These are phyloP conservation scores for Polypterus bichir DNA, from an alignment of 2,113 vertebrate genomes.

Conservation along the genomic window DNA sequence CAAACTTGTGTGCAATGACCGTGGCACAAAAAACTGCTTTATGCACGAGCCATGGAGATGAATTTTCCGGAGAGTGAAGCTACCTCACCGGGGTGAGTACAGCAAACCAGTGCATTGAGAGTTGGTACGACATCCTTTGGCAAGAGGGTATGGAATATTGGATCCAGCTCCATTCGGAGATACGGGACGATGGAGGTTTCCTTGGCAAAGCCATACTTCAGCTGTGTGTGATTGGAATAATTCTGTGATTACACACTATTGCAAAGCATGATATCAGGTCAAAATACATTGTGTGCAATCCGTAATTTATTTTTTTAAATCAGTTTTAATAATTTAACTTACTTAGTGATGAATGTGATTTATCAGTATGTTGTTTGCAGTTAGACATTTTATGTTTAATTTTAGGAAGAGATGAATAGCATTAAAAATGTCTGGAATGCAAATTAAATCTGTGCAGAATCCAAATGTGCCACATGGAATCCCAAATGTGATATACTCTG, in stretches of 20 bases:
- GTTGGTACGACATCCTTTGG: constrained; percentile 2
- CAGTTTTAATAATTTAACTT: too few species aligned
- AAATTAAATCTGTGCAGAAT: constrained; percentile 6
- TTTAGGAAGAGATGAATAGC: constrained; percentile 13
- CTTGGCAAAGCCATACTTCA: constrained; percentile 7
- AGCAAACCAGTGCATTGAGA: constrained; percentile 11
- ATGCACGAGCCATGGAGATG: background rate
- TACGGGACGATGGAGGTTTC: constrained; percentile 8
- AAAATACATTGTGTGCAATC: too few species aligned
- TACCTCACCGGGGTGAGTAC: constrained; percentile 9
- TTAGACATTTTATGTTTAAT: background rate
- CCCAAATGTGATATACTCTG: constrained; percentile 13
- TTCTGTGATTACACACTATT: too few species aligned
- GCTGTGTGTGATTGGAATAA: background rate
- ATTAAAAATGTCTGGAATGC: constrained; percentile 8
- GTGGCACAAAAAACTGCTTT: constrained; percentile 16
- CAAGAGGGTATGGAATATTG: constrained; percentile 10
- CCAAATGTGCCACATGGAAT: constrained; percentile 13
- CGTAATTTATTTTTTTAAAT: too few species aligned
- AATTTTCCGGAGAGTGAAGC: background rate
- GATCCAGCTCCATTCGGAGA: constrained; percentile 10
- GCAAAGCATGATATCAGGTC: too few species aligned
- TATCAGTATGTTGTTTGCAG: too few species aligned
- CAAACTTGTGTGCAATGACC: constrained; percentile 2
- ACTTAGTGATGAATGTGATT: too few species aligned